Evolutionary conservation across 2,888 invertebrate genomes (phyloP).

Genomic region (Siphonodentalium dalli): DNA sequence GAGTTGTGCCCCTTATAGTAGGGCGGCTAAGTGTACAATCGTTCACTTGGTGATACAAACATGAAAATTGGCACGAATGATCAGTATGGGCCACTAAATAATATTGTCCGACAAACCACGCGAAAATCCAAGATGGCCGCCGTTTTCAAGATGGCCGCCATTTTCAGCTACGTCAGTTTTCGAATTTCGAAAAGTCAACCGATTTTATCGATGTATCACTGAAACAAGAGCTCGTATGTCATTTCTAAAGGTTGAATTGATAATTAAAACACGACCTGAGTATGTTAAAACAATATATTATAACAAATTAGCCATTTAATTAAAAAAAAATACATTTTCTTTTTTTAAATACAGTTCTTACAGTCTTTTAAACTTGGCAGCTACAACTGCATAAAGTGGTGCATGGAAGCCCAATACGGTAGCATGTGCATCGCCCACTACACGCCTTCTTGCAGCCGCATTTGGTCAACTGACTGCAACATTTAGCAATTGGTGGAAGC

Average conservation of each 20-base stretch:
- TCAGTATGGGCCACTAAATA: background rate
- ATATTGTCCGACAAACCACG: background rate
- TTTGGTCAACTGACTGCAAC: slow-evolving; percentile 24
- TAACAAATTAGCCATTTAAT: no score
- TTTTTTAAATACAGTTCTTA: background rate
- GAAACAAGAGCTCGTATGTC: no score
- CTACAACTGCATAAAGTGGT: slow-evolving; percentile 9
- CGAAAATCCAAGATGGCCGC: background rate
- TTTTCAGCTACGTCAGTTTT: background rate
- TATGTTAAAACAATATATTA: background rate
- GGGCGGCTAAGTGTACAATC: no score
- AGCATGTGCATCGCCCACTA: background rate
- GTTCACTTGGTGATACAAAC: slow-evolving; percentile 1
- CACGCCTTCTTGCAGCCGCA: slow-evolving; percentile 16
- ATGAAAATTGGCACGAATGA: background rate
- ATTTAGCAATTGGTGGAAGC: slow-evolving; percentile 1
- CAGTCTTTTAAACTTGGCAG: background rate
- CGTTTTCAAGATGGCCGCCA: background rate
- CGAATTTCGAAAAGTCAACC: no score
- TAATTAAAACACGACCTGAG: background rate
- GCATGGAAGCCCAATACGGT: no score
- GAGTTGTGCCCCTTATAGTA: no score
- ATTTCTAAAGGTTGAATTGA: no score
- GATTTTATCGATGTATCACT: no score
- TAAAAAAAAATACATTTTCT: no score